phyloP scores from a whole-genome alignment of 1,140 invertebrate species.

The Argopecten irradians region DNA sequence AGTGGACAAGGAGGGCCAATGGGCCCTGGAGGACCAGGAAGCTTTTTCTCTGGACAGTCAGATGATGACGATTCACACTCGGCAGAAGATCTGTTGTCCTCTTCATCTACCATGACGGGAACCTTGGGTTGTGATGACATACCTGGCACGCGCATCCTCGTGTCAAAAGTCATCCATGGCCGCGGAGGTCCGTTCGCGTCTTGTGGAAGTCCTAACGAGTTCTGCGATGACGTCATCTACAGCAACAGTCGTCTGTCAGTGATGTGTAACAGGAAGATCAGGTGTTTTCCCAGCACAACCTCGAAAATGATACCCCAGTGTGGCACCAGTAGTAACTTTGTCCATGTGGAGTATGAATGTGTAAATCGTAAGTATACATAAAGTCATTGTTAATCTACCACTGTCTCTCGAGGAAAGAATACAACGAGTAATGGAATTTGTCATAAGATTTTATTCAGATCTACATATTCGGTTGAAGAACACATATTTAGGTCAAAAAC shows the following conservation, averaged over 20 bases:
- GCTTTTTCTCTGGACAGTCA: constrained; percentile 30
- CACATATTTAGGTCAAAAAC: too few species aligned
- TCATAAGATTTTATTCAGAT: too few species aligned
- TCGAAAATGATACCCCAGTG: constrained; percentile 19
- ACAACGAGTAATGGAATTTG: too few species aligned
- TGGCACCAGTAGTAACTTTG: constrained; percentile 34
- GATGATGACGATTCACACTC: neutral
- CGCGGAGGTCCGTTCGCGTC: constrained; percentile 24
- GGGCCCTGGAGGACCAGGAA: neutral
- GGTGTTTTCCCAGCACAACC: neutral
- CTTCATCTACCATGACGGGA: constrained; percentile 15
- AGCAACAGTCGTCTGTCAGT: constrained; percentile 27
- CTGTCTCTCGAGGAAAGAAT: too few species aligned
- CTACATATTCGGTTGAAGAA: too few species aligned
- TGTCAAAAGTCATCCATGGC: constrained; percentile 40
- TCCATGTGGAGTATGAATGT: constrained; percentile 46
- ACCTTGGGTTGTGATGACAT: constrained; percentile 23
- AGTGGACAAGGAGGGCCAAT: neutral
- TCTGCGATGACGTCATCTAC: constrained; percentile 31
- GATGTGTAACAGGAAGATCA: constrained; percentile 35
- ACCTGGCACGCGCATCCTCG: constrained; percentile 33
- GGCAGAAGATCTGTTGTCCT: neutral
- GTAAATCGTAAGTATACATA: constrained; percentile 38
- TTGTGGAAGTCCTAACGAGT: constrained; percentile 30
- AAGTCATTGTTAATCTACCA: too few species aligned